A percentile compares a stretch with the other conserved stretches of the same genome.
phyloP scores from a whole-genome alignment of 2,113 vertebrate species.

The Oceanodroma tethys region DNA sequence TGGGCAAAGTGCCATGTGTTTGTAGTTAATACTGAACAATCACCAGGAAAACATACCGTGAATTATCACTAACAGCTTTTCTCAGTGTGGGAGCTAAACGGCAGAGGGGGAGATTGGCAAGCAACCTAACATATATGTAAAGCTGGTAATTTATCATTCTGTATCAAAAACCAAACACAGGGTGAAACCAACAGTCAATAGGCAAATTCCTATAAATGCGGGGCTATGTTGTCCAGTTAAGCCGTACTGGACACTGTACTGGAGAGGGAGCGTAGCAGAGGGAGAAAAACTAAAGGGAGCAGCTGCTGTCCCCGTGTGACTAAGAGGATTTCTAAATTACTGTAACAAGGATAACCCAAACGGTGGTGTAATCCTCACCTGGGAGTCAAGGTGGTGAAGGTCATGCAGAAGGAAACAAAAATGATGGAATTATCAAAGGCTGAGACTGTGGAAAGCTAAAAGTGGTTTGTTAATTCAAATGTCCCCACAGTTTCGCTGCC shows the following conservation, averaged over 20 bases:
- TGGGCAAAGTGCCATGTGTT: not conserved
- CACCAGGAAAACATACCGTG: not conserved
- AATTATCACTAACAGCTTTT: not conserved
- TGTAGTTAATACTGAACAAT: not conserved
- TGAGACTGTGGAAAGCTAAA: not conserved
- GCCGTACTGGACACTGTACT: not conserved
- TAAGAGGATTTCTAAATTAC: not conserved
- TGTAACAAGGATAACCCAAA: not conserved
- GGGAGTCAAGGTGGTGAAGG: not conserved
- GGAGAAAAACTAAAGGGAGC: not conserved
- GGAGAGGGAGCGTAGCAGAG: not conserved
- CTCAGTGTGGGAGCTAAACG: not conserved
- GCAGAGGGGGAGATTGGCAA: not conserved
- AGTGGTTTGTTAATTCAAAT: not conserved
- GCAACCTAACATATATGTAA: accelerated
- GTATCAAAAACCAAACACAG: not conserved
- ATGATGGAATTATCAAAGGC: not conserved
- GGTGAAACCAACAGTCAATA: not conserved
- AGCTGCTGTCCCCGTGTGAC: not conserved
- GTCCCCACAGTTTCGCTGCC: not conserved
- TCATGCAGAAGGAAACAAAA: not conserved
- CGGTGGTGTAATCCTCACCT: not conserved
- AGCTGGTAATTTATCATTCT: not conserved
- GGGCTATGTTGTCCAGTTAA: not conserved
- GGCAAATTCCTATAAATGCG: not conserved